Percentiles rank a stretch among this genome's conserved stretches.
Evolutionary conservation across 1,140 invertebrate genomes (phyloP).

Genomic region (Streblospio benedicti): DNA sequence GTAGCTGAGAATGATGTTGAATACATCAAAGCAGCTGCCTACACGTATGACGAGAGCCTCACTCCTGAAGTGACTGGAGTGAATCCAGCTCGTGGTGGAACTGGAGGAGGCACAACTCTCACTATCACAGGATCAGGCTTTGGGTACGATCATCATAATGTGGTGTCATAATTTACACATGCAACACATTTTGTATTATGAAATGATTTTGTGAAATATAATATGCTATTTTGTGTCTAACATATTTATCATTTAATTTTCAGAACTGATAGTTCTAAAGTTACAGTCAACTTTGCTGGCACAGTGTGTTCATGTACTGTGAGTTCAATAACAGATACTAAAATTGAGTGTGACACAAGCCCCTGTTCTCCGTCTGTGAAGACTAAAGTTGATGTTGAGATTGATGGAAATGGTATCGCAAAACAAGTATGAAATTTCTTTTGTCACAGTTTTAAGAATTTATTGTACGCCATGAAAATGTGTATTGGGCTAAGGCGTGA

Average conservation of each 20-base stretch:
- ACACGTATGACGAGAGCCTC: neutral
- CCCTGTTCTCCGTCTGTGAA: conserved; percentile 13
- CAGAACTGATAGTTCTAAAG: conserved; percentile 7
- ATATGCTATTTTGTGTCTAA: too few species aligned
- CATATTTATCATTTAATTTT: neutral
- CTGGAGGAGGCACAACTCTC: neutral
- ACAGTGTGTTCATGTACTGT: conserved; percentile 18
- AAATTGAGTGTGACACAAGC: conserved; percentile 21
- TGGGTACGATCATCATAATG: neutral
- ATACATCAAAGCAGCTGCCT: too few species aligned
- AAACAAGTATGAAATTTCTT: conserved; percentile 12
- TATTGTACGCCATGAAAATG: too few species aligned
- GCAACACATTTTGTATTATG: too few species aligned
- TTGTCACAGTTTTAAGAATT: too few species aligned
- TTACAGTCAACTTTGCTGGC: conserved; percentile 21
- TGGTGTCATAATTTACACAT: too few species aligned
- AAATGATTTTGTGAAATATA: too few species aligned
- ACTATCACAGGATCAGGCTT: conserved; percentile 7
- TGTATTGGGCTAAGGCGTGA: too few species aligned
- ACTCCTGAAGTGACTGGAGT: neutral
- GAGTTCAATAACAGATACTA: conserved; percentile 4
- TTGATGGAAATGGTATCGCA: conserved; percentile 16
- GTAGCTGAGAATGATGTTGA: too few species aligned
- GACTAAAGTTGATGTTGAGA: conserved; percentile 13
- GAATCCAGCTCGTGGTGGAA: neutral